Conservation (phyloP, 2,888 invertebrate genomes). For the Melangyna quadrimaculata region DNA sequence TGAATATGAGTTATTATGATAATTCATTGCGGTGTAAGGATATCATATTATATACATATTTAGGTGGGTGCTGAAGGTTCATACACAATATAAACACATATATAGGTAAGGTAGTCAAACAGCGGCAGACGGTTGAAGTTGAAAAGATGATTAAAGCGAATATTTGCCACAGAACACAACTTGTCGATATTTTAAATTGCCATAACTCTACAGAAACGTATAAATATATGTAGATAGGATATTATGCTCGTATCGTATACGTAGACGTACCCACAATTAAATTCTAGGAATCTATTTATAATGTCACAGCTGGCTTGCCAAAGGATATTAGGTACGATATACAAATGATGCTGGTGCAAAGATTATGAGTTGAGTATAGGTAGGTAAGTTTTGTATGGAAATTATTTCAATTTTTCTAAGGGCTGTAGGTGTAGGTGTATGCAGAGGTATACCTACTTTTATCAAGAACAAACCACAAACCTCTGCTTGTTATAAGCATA, state of each 20-base stretch:
- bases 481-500: too few relatives aligned
- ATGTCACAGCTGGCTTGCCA: conserved; percentile 16
- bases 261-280: conserved; percentile 16
- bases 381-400: conserved; percentile 4
- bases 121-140: conserved; percentile 24
- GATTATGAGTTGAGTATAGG: too few relatives aligned
- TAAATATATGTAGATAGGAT: neutral
- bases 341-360: neutral
- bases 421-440: neutral
- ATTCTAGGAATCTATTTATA: conserved; percentile 51
- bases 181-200: conserved; percentile 40
- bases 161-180: conserved; percentile 12
- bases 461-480: neutral
- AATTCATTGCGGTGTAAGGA: conserved; percentile 56
- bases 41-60: neutral
- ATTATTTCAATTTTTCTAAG: neutral
- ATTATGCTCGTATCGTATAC: neutral
- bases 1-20: conserved; percentile 57
- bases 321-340: neutral
- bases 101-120: neutral
- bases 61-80: conserved; percentile 1
- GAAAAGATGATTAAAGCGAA: conserved; percentile 52
- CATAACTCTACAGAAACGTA: neutral
- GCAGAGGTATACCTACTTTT: neutral
- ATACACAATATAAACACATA: neutral